Evolutionary conservation across 2,797 vertebrate genomes (phyloP).

Genomic region (Myiotriccus ornatus): DNA sequence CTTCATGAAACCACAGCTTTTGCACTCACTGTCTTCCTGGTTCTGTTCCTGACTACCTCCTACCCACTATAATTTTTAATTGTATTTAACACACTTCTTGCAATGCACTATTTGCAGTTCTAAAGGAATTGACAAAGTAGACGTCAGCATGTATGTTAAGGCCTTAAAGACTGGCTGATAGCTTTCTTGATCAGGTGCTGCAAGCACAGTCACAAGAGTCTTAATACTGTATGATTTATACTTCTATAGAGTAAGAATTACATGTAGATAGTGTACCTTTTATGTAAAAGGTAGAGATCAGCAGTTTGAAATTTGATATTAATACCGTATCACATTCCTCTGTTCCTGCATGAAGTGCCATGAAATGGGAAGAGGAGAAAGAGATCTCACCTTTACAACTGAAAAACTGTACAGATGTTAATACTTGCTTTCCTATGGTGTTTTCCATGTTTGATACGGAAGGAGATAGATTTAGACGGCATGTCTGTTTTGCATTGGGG

Average conservation of each 20-base stretch:
- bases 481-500: not conserved
- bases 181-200: not conserved
- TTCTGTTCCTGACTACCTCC: not conserved
- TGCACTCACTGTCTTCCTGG: not conserved
- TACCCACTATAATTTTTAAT: not conserved
- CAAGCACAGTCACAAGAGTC: not conserved
- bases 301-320: not conserved
- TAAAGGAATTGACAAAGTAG: not conserved
- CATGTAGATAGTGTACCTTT: not conserved
- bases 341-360: not conserved
- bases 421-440: not conserved
- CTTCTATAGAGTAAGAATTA: not conserved
- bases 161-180: not conserved
- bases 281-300: not conserved
- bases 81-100: not conserved
- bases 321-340: accelerated
- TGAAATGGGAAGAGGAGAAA: not conserved
- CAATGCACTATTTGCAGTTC: not conserved
- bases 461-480: not conserved
- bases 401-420: not conserved
- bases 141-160: not conserved
- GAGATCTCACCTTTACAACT: not conserved
- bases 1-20: not conserved
- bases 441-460: not conserved
- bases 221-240: not conserved